A percentile compares a stretch with the other conserved stretches of the same genome.
These are phyloP conservation scores for Thymelicus acteon DNA, from an alignment of 2,888 invertebrate genomes.

Conservation along the genomic window DNA sequence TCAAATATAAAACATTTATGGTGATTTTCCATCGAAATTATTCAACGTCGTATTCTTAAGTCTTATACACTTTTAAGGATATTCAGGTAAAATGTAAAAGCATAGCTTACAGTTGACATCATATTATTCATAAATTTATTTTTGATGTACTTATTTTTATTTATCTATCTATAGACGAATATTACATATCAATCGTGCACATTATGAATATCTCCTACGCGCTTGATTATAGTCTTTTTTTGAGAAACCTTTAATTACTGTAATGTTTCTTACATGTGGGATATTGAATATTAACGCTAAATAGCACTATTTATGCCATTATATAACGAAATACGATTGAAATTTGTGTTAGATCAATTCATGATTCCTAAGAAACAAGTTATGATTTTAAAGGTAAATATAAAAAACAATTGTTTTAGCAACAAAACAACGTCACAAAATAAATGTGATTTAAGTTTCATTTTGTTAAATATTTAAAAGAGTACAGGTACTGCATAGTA, in stretches of 20 bases:
- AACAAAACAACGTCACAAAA: neutral
- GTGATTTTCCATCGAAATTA: too few species aligned
- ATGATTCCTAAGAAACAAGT: slow-evolving; percentile 28
- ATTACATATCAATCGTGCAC: neutral
- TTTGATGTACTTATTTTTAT: too few species aligned
- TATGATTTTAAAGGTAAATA: slow-evolving; percentile 36
- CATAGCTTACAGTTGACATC: too few species aligned
- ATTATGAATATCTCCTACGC: slow-evolving; percentile 4
- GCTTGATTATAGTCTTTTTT: slow-evolving; percentile 14
- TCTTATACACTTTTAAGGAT: too few species aligned
- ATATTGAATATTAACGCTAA: slow-evolving; percentile 55
- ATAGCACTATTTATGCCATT: slow-evolving; percentile 49
- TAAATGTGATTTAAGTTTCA: too few species aligned
- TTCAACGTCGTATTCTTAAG: too few species aligned
- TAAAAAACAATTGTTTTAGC: neutral
- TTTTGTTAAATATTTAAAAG: too few species aligned
- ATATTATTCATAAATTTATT: too few species aligned
- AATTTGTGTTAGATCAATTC: slow-evolving; percentile 30
- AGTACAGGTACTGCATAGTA: too few species aligned
- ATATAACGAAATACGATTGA: slow-evolving; percentile 29
- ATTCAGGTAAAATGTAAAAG: too few species aligned
- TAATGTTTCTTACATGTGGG: slow-evolving; percentile 49
- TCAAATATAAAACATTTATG: too few species aligned
- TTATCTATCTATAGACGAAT: slow-evolving; percentile 11
- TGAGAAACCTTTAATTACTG: slow-evolving; percentile 49